Evolutionary conservation across 2,797 vertebrate species (phyloP), one percentile per base, ranked within the genome.

Genomic region (Danio tinwini): DNA sequence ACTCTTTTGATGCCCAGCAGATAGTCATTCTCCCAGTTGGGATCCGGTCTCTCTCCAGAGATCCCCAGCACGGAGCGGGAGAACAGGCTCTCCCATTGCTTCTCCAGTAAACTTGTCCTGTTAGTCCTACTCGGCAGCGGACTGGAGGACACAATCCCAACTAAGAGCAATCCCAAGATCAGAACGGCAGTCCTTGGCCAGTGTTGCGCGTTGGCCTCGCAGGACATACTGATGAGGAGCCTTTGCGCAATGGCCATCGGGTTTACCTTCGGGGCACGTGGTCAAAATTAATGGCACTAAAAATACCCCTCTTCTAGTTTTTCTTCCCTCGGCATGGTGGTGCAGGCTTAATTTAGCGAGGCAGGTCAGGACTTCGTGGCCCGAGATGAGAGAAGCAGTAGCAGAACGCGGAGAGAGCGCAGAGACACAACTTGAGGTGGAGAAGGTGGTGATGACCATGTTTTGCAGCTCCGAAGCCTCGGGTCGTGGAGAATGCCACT

Each of bases 241-340:
- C 91, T 95, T 92, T 93, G 94, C 93, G 93, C 92, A 81, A 87
- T 91, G 92, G 91, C 91, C 94, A 94, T 95, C 93, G 93, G 88
- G 93, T 94, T 94, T 93, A 93, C 93, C 94, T 93, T 92, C 92
- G 88, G 92, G 94, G 92, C 95, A 96, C 92, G 94, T 96, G 95
- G 94, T 96, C 93, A 92, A 92, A 94, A 94, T 94, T 94, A 94
- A 94, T 93, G 91, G 91, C 94, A 94, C 95, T 96, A 95, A 95
- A 96, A 96, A 95, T 95, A 95, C 93, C 92, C 72, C 93, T 93
- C 93, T 93, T 93, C 94, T 95, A 93, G 93, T 91, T 94, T 95
- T 95, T 91, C 95, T 94, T 90, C 89, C 92, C 93, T 91, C 93
- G 89, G 94, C 94, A 96, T 96, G 93, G 93, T 86, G 92, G 94